Conservation (phyloP, 2,888 invertebrate species). For the Noctua comes region DNA sequence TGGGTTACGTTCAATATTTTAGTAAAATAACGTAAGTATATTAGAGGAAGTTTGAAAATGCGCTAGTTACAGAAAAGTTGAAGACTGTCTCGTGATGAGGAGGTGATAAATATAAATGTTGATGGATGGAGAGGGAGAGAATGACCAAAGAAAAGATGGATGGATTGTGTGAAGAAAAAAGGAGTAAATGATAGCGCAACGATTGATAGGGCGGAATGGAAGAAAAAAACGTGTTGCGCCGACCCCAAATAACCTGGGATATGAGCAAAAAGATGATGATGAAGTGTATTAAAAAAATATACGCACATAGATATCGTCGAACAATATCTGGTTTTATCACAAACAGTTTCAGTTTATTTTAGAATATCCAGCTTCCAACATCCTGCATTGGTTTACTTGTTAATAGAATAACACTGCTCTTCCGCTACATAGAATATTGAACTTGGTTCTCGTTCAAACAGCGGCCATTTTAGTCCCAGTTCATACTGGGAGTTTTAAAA, state of each 20-base stretch:
- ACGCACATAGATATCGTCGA: not conserved
- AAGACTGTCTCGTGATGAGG: too few relatives aligned
- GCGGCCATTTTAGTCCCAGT: slow-evolving; percentile 26
- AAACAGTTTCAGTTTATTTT: slow-evolving; percentile 25
- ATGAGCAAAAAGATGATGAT: too few relatives aligned
- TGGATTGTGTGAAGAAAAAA: too few relatives aligned
- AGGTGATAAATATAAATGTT: too few relatives aligned
- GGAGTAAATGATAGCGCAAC: too few relatives aligned
- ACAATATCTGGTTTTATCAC: not conserved
- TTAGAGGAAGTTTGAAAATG: too few relatives aligned
- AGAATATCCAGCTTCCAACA: slow-evolving; percentile 4
- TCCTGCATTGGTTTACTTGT: slow-evolving; percentile 25
- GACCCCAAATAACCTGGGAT: too few relatives aligned
- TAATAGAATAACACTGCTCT: slow-evolving; percentile 23
- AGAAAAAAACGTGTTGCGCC: too few relatives aligned
- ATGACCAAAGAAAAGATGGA: too few relatives aligned
- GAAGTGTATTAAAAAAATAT: not conserved
- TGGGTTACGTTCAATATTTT: not conserved
- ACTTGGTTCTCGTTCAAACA: slow-evolving; percentile 14
- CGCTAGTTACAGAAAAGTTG: too few relatives aligned
- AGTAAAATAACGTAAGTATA: not conserved
- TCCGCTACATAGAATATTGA: slow-evolving; percentile 47
- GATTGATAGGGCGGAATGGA: too few relatives aligned
- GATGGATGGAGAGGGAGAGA: too few relatives aligned
- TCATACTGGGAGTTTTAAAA: slow-evolving; percentile 24